A percentile compares a stretch with the other conserved stretches of the same genome.
These are phyloP conservation scores for Centruroides vittatus DNA, from an alignment of 1,140 invertebrate species.

Conservation along the genomic window DNA sequence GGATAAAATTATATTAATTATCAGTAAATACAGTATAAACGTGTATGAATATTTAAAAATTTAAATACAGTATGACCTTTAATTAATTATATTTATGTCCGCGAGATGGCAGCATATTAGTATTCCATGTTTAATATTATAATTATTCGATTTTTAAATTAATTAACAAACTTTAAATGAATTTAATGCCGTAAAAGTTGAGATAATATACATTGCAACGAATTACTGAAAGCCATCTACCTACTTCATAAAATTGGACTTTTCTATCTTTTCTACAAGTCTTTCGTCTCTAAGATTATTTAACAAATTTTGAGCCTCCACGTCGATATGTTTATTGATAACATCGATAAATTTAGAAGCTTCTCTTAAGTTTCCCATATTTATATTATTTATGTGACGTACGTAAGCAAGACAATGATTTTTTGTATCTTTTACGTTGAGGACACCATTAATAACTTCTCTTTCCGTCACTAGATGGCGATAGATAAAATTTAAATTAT, in stretches of 20 bases:
- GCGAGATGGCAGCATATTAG: no score
- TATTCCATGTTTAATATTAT: no score
- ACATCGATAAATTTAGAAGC: constrained; percentile 92
- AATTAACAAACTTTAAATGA: no score
- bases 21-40: no score
- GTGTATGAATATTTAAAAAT: no score
- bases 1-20: no score
- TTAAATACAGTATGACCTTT: no score
- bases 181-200: no score
- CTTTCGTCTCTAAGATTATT: constrained; percentile 77
- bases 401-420: constrained; percentile 94
- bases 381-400: constrained; percentile 94
- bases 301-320: constrained; percentile 79
- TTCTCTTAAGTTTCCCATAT: constrained; percentile 84
- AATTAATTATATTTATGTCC: no score
- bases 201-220: no score
- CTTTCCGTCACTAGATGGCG: constrained; percentile 71
- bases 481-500: not conserved
- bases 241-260: constrained; percentile 71
- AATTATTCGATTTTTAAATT: no score
- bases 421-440: constrained; percentile 88
- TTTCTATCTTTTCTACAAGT: constrained; percentile 71
- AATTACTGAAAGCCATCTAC: no score
- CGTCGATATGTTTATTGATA: constrained; percentile 78
- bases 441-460: constrained; percentile 88